Evolutionary conservation across 35 echinoderm and acorn worm species (phyloP).

Genomic region (Antedon bifida): DNA sequence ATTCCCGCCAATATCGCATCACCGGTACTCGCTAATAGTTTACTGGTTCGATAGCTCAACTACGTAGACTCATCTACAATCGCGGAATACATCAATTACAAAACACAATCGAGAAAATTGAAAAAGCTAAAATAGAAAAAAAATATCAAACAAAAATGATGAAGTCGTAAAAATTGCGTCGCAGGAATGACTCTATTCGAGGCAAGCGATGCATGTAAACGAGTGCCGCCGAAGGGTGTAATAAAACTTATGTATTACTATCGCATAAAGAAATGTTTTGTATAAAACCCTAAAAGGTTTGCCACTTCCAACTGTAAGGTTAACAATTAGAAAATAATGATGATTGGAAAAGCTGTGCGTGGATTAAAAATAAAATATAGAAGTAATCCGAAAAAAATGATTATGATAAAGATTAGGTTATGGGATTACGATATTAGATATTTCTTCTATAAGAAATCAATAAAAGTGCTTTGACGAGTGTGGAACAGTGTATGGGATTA

Average conservation of each 20-base stretch:
- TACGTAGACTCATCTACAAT: background rate
- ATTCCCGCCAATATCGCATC: background rate
- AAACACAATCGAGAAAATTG: background rate
- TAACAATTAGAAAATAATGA: background rate
- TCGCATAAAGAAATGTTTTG: background rate
- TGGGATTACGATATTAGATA: background rate
- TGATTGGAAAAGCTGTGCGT: background rate
- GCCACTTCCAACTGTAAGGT: background rate
- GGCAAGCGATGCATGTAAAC: background rate
- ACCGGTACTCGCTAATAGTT: background rate
- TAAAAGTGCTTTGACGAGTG: no score
- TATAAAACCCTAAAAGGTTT: background rate
- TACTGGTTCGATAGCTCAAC: background rate
- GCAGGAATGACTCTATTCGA: background rate
- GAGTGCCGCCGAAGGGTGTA: background rate
- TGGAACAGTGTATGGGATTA: no score
- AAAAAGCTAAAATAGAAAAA: background rate
- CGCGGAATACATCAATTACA: background rate
- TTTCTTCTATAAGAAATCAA: no score
- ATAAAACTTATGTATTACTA: background rate
- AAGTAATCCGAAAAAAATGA: background rate
- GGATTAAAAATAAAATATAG: background rate
- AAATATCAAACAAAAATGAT: background rate
- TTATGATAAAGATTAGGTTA: background rate
- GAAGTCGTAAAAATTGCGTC: background rate